Evolutionary conservation across 1,140 invertebrate species (phyloP), one percentile per base, ranked within the genome.

Genomic region (Listronotus bonariensis): DNA sequence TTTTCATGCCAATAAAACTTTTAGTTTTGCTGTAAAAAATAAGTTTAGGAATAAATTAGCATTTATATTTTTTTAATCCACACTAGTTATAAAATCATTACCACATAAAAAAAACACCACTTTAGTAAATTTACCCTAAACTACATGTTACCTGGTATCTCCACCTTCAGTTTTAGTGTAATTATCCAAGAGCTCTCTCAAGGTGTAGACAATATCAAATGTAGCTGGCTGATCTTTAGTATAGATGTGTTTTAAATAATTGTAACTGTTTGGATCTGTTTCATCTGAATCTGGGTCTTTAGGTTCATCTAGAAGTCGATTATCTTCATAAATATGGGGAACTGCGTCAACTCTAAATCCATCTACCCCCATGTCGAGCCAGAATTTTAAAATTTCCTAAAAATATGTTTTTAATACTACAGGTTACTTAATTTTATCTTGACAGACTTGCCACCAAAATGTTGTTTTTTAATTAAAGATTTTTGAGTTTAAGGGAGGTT

Each of bases 271-370:
- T 0, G 81, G 75, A 72, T 83, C 81, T 3, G 78, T 42, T 14
- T 38, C 72, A 36, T 53, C 51, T 26, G 49, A 40, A 60, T 49
- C 42, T 11, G 18, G 17, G 20, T 64, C 49, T 4, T 60, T 34
- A 15, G 85, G 84, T 70, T 88, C 87, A 71, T 88, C 84, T 1
- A 80, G 79, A 42, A 82, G 74, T 45, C 77, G 79, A 38, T 40
- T 31, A 56, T 69, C 59, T 60, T 76, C 74, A 9, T 68, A 67
- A 14, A 74, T 34, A 40, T 59, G 48, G 17, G 71, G 67, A 8
- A 74, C 77, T 1, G 87, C 84, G 70, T 87, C 86, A n/a, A 92
- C 79, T 46, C 87, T 80, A 77, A 92, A 88, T 0, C 90, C 90
- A 71, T 86, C 85, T 0, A 91, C 84, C 6, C 89, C 90, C 73